Base-by-base conservation (phyloP, 2,113 vertebrate genomes). In the Protobothrops flavoviridis region DNA sequence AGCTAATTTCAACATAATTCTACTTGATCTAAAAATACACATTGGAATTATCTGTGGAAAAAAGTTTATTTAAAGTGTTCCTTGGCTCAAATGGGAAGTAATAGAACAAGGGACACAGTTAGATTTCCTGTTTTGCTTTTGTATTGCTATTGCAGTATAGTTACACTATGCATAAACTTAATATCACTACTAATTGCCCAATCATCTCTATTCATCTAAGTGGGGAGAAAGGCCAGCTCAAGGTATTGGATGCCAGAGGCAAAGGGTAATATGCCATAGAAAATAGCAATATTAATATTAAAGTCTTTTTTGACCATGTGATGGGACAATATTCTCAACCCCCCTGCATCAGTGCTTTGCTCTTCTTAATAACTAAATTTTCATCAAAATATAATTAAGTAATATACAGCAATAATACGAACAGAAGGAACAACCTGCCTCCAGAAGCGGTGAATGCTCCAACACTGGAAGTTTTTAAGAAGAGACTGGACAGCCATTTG, bases 1-100 rank as follows among this genome's bases (percentile, higher is more conserved):
- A 94, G 92, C 39, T 92, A 90, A 95, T 94, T 93, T 89, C 12
- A 91, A 13, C 85, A 95, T 5, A 92, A 88, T 87, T 94, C 43
- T 89, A 93, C 92, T 87, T 85, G 0, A 86, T 88, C 90, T 94
- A 94, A 94, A 94, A 96, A 95, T 90, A 88, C 0, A 88, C 1
- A 90, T 74, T 57, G 69, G 57, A 94, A 87, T 92, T 94, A 88
- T n/a, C 91, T 85, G 53, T 92, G 91, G 89, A 74, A 48, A 74
- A 39, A 52, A 52, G 86, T 64, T 93, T 92, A 52, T 53, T 93
- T 50, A 69, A 90, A 90, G 29, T 20, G 29, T 94, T 23, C 29
- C 61, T 86, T 59, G 89, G 81, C 39, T 92, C 91, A 94, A 90
- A 87, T 87, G 92, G 86, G 56, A 94, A 89, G 9, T 0, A 0